A percentile compares a stretch with the other conserved stretches of the same genome.
Conservation (phyloP, 2,888 invertebrate species). For the Timema cristinae region DNA sequence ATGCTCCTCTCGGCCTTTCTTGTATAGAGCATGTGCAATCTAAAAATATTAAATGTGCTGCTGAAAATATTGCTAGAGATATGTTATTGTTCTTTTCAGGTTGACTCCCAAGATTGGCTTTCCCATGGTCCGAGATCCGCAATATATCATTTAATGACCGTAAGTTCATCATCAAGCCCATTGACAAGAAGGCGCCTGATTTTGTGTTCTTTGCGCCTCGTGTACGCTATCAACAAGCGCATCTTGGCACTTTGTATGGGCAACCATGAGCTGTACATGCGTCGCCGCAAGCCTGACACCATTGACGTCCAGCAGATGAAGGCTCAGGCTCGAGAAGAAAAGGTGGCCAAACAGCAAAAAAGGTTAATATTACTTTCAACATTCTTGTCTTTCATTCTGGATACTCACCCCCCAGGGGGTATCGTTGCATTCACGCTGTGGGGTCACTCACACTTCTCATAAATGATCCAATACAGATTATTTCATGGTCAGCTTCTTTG, state of each 20-base stretch:
- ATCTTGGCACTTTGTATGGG: constrained; percentile 99
- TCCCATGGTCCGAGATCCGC: constrained; percentile 99
- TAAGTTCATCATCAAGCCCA: constrained; percentile 98
- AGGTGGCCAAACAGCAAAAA: constrained; percentile 91
- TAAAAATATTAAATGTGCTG: too few relatives aligned
- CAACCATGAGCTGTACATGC: constrained; percentile 99
- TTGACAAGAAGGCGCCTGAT: constrained; percentile 99
- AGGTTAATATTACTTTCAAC: too few relatives aligned
- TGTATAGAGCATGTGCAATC: background rate
- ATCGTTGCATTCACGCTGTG: too few relatives aligned
- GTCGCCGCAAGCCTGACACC: constrained; percentile 97
- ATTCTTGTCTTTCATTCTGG: too few relatives aligned
- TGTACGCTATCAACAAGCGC: constrained; percentile 96
- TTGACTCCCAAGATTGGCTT: constrained; percentile 98
- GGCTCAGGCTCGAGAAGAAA: constrained; percentile 96
- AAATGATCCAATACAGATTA: too few relatives aligned
- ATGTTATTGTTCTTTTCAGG: constrained; percentile 52
- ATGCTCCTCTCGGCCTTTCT: background rate
- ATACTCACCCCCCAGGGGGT: too few relatives aligned
- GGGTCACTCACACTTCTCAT: too few relatives aligned
- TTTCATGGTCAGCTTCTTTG: too few relatives aligned
- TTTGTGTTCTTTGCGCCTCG: constrained; percentile 99
- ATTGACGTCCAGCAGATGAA: constrained; percentile 99
- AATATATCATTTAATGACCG: constrained; percentile 99
- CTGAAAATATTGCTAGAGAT: too few relatives aligned